Conservation (phyloP, 2,888 invertebrate species). For the Trilocha varians region DNA sequence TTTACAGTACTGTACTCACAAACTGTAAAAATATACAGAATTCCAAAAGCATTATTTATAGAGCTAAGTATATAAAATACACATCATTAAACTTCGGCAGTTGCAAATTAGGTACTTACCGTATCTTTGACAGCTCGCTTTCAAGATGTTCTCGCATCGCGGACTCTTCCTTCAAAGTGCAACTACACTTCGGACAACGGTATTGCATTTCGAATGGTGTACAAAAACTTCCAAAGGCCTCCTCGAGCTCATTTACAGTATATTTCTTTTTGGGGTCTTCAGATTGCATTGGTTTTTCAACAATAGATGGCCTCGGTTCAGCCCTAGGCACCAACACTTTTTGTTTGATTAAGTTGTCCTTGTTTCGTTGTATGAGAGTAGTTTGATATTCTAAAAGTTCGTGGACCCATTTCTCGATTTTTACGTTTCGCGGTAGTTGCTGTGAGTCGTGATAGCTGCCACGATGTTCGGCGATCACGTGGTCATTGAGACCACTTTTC, state of each 20-base stretch:
- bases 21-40: no score
- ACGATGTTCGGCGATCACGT: slow-evolving; percentile 64
- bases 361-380: slow-evolving; percentile 31
- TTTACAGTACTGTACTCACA: no score
- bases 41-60: no score
- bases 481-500: slow-evolving; percentile 65
- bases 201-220: slow-evolving; percentile 25
- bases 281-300: background rate
- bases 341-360: slow-evolving; percentile 32
- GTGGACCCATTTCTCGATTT: slow-evolving; percentile 70
- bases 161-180: slow-evolving; percentile 27
- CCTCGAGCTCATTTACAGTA: slow-evolving; percentile 27
- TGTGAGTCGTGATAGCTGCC: slow-evolving; percentile 38
- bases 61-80: no score
- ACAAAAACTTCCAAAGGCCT: slow-evolving; percentile 47
- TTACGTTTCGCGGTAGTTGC: slow-evolving; percentile 47
- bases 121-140: slow-evolving; percentile 49
- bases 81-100: background rate
- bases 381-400: slow-evolving; percentile 41
- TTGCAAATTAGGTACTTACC: slow-evolving; percentile 26
- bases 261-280: slow-evolving; percentile 5
- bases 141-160: slow-evolving; percentile 50
- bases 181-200: slow-evolving; percentile 49
- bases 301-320: slow-evolving; percentile 8
- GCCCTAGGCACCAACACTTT: slow-evolving; percentile 22